Evolutionary conservation across 2,888 invertebrate genomes (phyloP), one percentile per base, ranked within the genome.

Genomic region (Lumbricus terrestris): DNA sequence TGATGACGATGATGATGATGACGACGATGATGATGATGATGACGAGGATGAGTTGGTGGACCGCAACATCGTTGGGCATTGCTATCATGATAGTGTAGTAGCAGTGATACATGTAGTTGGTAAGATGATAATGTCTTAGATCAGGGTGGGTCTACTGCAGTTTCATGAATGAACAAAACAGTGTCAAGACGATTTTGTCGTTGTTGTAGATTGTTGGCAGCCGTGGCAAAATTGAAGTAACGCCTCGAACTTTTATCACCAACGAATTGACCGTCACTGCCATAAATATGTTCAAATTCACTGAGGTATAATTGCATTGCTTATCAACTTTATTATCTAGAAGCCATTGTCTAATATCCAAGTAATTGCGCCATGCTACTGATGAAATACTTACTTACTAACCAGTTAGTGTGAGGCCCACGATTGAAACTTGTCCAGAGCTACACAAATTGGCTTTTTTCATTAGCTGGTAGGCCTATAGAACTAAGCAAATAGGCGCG

Each of bases 161-260:
- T n/a, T 13, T 69, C 13, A 13, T 69, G 69, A 29, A 69, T 69
- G 8, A n/a, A 13, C n/a, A 29, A 16, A 11, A 69, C 6, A 69
- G 1, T 69, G 13, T 54, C 54, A 23, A 54, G 54, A 54, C 3
- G 11, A 54, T 13, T 54, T 69, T 69, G 16, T n/a, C n/a, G 1
- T n/a, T 69, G 69, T 89, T 69, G 69, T 89, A 91, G 91, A 93
- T 96, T 40, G 94, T 96, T 90, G 96, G 96, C n/a, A 95, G 94
- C 91, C 93, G 95, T 47, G 95, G 95, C 4, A 92, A 93, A 33
- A 93, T 95, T 13, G 93, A 94, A 82, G 93, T 92, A 11, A 90
- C 88, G 16, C 92, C 92, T 23, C 89, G 91, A 82, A 13, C 20
- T 8, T 38, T 91, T 6, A 92, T 92, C 91, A 42, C 38, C 8